Evolutionary conservation across 2,113 vertebrate genomes (phyloP), one percentile per base, ranked within the genome.

Genomic region (Neolamprologus devosi): DNA sequence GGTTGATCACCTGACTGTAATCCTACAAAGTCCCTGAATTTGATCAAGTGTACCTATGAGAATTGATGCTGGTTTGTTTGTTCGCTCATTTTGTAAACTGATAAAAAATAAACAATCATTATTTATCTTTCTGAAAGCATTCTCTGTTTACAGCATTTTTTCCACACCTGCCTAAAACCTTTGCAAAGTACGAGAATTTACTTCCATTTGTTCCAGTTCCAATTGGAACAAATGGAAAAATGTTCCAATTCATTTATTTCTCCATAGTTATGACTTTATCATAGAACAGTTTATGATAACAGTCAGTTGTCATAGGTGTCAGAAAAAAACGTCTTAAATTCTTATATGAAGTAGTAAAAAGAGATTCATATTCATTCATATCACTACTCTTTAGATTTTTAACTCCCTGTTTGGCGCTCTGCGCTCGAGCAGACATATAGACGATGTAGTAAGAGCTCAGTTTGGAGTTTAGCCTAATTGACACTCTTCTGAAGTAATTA

Each of bases 101-200:
- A 12, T 65, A 63, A 65, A 63, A 60, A 63, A n/a, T 2, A n/a
- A 35, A 63, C 17, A 35, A 35, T 35, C 10, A 12, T 35, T 65
- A 65, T 65, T 35, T n/a, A 35, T 65, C 30, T 65, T 35, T 65
- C 60, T 8, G 0, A 65, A 65, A n/a, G 30, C 60, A 35, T n/a
- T 65, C 30, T 65, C 17, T 65, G 17, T 3, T 65, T 65, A 35
- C 30, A 35, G 5, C 10, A 35, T 5, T 35, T 65, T 63, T 65
- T 65, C 17, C 17, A n/a, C 17, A 65, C 10, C 60, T 65, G 0
- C 17, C 30, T 35, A 35, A 63, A 65, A 65, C 30, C 0, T 35
- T 63, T 63, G 1, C 17, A 35, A 0, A 12, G 17, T 12, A 63
- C 4, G 14, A 75, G 6, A 28, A 47, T 47, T 49, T 47, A 7